Evolutionary conservation across 2,888 invertebrate species (phyloP).

Genomic region (Xylota sylvarum): DNA sequence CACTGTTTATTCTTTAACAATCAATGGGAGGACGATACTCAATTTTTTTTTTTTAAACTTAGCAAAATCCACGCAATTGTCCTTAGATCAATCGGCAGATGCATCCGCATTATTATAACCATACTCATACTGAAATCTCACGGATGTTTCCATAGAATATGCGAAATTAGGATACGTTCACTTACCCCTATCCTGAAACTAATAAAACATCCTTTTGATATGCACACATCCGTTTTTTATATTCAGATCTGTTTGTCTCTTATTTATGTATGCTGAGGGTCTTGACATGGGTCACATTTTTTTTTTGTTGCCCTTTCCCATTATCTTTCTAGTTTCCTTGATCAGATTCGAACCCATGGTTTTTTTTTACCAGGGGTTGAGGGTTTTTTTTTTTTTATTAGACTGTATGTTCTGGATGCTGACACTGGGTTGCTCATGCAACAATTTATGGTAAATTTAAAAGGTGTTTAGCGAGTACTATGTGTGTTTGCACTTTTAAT

Average conservation of each 20-base stretch:
- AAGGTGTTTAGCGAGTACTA: constrained; percentile 60
- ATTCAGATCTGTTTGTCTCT: constrained; percentile 74
- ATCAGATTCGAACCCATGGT: constrained; percentile 61
- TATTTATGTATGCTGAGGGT: constrained; percentile 75
- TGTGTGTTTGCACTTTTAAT: constrained; percentile 72
- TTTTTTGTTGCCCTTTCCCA: constrained; percentile 43
- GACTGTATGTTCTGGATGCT: constrained; percentile 45
- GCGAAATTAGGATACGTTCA: constrained; percentile 63
- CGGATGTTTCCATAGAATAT: constrained; percentile 55
- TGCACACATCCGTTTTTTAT: constrained; percentile 77
- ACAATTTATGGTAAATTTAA: constrained; percentile 71
- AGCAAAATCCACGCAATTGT: constrained; percentile 4
- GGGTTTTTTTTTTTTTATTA: constrained; percentile 29
- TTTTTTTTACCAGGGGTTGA: constrained; percentile 60
- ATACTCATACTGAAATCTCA: constrained; percentile 43
- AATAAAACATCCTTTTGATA: constrained; percentile 76
- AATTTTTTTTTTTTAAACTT: not conserved
- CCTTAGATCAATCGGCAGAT: constrained; percentile 51
- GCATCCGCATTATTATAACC: constrained; percentile 55
- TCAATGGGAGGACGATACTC: not conserved
- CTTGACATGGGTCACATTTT: constrained; percentile 76
- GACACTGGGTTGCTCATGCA: constrained; percentile 70
- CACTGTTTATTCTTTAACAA: not conserved
- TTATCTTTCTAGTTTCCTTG: constrained; percentile 60
- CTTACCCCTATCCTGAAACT: constrained; percentile 71